Conservation (phyloP, 2,888 invertebrate genomes). For the Heliconius ethilla region DNA sequence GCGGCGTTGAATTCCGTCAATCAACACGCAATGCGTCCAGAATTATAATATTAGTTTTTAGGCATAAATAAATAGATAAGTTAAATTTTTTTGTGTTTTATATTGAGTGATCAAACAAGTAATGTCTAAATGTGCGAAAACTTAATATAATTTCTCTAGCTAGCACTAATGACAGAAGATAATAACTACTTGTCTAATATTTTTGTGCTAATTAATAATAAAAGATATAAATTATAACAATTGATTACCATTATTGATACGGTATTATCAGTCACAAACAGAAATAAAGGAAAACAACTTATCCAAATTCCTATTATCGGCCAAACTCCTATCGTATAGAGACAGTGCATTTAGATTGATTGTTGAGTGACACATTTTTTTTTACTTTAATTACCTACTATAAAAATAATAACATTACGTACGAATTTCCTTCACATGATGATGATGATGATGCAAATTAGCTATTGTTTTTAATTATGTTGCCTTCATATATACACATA, state of each 20-base stretch:
- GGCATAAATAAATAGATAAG: too few species aligned
- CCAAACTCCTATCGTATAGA: conserved; percentile 3
- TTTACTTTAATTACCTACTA: not conserved
- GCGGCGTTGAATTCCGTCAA: too few species aligned
- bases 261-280: not conserved
- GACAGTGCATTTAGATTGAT: conserved; percentile 11
- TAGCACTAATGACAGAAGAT: not conserved
- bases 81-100: too few species aligned
- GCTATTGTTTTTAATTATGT: too few species aligned
- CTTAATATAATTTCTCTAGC: not conserved
- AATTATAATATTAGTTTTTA: too few species aligned
- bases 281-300: not conserved
- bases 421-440: not conserved
- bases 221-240: not conserved
- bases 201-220: not conserved
- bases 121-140: too few species aligned
- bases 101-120: too few species aligned
- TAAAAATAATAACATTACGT: not conserved
- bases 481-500: too few species aligned
- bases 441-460: too few species aligned
- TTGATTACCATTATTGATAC: not conserved
- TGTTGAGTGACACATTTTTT: not conserved
- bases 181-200: not conserved
- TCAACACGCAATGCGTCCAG: too few species aligned
- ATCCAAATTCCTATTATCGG: not conserved